Base-by-base conservation (phyloP, 2,888 invertebrate genomes). In the Meghimatium bilineatum region DNA sequence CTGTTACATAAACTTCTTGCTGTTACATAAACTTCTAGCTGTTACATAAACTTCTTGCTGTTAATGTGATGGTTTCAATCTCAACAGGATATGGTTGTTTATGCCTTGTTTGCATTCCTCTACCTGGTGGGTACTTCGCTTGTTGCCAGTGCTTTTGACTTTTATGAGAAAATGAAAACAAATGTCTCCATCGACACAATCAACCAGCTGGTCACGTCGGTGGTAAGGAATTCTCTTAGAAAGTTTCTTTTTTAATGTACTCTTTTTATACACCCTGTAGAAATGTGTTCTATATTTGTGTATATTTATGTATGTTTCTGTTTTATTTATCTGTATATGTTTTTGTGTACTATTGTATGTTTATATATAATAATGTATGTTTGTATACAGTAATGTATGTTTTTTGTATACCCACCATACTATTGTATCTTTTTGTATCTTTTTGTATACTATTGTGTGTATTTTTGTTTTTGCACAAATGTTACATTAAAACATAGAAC, bases 111-210 rank as follows among this genome's bases (percentile, higher is more conserved):
- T 86, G 87, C 91, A 23, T 90, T 91, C 85, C 82, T 90, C 32
- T 91, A 89, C 83, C 87, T 91, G 38, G 88, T 91, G n/a, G 89
- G 88, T 3, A 83, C 91, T 12, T 91, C 91, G 23, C 86, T 91
- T n/a, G 89, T 91, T 56, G 91, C 91, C 44, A 90, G 90, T 86
- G 90, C 90, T 26, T 89, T 90, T 86, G 91, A 90, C 72, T 90
- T 89, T 66, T 90, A 90, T 84, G 85, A 89, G 83, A 90, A 89
- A 77, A 88, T 91, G 87, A 86, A 84, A 34, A 87, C 85, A 32
- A 85, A 87, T 78, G 89, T 90, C 10, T 86, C 89, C 10, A 71
- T 86, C 34, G 85, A 87, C n/a, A 90, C 90, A 2, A 88, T 89
- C 20, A 87, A 89, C 23, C 88, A 90, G 75, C 89, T 90, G 12